Percentiles rank a stretch among this genome's conserved stretches.
Conservation (phyloP, 53 echinoderm and acorn worm species). For the Zoroaster sp. region DNA sequence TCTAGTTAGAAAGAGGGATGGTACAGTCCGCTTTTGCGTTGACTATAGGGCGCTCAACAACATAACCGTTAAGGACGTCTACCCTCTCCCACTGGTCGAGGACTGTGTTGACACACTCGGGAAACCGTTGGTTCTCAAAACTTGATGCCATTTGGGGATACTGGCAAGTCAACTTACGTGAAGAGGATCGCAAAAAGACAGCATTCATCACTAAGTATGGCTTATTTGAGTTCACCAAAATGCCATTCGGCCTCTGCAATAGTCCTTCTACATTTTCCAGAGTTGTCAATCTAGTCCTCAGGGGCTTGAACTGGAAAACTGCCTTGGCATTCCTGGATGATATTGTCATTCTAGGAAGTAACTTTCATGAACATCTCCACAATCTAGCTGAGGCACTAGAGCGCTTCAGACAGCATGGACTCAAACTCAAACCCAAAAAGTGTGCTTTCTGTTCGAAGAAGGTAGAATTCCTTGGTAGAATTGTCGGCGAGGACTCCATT, state of each 20-base stretch:
- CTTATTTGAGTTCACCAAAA: conserved; percentile 21
- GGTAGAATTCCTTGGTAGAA: conserved; percentile 7
- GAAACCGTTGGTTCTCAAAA: conserved; percentile 48
- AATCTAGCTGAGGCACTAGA: conserved; percentile 29
- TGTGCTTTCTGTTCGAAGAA: conserved; percentile 8
- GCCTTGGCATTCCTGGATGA: conserved; percentile 67
- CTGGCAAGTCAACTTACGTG: conserved; percentile 46
- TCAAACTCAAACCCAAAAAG: conserved; percentile 40
- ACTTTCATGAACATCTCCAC: conserved; percentile 44
- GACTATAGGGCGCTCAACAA: conserved; percentile 68
- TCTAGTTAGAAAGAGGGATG: conserved; percentile 54
- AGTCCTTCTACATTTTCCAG: conserved; percentile 59
- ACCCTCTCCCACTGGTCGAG: conserved; percentile 45
- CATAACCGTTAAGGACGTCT: conserved; percentile 53
- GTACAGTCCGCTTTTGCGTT: conserved; percentile 46
- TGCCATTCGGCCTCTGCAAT: conserved; percentile 25
- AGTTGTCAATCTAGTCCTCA: conserved; percentile 53
- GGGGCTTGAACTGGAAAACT: conserved; percentile 55
- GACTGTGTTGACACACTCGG: conserved; percentile 55
- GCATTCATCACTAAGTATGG: conserved; percentile 47
- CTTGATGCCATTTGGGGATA: conserved; percentile 49
- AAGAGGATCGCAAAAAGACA: conserved; percentile 62
- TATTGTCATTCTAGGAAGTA: conserved; percentile 30
- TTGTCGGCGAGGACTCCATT: background rate
- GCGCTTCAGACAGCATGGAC: background rate